These are phyloP conservation scores for Drosophila neoperkinsi DNA, from an alignment of 2,888 invertebrate species.

Conservation along the genomic window DNA sequence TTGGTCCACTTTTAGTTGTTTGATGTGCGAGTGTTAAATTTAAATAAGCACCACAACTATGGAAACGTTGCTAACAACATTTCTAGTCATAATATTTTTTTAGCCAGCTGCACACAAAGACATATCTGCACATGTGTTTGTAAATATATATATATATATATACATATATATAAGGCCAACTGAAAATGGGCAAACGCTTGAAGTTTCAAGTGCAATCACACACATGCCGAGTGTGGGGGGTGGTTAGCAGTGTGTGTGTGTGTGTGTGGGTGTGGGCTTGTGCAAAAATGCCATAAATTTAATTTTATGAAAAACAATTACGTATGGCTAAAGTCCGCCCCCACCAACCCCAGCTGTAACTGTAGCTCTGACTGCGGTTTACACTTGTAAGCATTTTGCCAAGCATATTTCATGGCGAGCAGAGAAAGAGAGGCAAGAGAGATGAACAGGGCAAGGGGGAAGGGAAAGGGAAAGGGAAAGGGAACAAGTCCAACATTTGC, in stretches of 20 bases:
- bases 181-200: constrained; percentile 60
- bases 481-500: constrained; percentile 63
- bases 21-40: constrained; percentile 66
- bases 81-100: constrained; percentile 28
- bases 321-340: constrained; percentile 57
- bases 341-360: constrained; percentile 56
- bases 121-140: constrained; percentile 13
- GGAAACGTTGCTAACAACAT: constrained; percentile 59
- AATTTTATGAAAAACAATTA: constrained; percentile 80
- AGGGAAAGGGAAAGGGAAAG: not conserved
- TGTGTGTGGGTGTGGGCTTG: constrained; percentile 4
- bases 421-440: not conserved
- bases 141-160: not conserved
- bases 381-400: constrained; percentile 79
- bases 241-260: not conserved
- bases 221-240: constrained; percentile 1
- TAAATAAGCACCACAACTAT: constrained; percentile 50
- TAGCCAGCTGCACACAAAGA: constrained; percentile 49
- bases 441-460: not conserved
- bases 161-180: constrained; percentile 8
- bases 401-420: constrained; percentile 67
- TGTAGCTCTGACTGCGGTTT: constrained; percentile 74
- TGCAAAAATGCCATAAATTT: constrained; percentile 77
- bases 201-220: constrained; percentile 72
- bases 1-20: constrained; percentile 61